Percentiles rank a stretch among this genome's conserved stretches.
These are phyloP conservation scores for Anthopleura xanthogrammica DNA, from an alignment of 92 coral and sea anemone species.

Conservation along the genomic window DNA sequence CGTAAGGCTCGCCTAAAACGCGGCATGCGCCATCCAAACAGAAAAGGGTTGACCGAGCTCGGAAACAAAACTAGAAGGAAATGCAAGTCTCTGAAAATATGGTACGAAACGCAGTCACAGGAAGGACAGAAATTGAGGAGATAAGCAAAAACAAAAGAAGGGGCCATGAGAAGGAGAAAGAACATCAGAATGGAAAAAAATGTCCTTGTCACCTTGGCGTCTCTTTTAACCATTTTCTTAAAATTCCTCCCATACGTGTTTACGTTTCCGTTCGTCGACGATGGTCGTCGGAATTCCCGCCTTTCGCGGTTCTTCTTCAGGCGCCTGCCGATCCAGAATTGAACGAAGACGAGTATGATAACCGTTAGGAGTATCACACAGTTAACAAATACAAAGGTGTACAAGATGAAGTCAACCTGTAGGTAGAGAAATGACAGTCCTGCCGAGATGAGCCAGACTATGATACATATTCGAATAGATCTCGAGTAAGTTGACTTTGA, in stretches of 20 bases:
- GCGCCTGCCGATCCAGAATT: constrained; percentile 44
- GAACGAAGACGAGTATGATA: constrained; percentile 45
- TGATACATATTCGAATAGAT: constrained; percentile 52
- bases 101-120: constrained; percentile 52
- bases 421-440: constrained; percentile 57
- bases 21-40: constrained; percentile 66
- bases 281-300: constrained; percentile 26
- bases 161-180: constrained; percentile 58
- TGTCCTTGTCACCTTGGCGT: constrained; percentile 54
- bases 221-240: constrained; percentile 39
- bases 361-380: constrained; percentile 58
- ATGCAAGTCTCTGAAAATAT: constrained; percentile 65
- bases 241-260: constrained; percentile 2
- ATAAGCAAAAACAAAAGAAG: constrained; percentile 63
- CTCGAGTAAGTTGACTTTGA: constrained; percentile 37
- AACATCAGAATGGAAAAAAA: constrained; percentile 51
- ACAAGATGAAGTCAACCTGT: constrained; percentile 67
- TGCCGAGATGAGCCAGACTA: constrained; percentile 60
- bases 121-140: constrained; percentile 59
- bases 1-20: constrained; percentile 62
- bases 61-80: constrained; percentile 63
- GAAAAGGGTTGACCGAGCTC: constrained; percentile 69
- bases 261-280: not conserved
- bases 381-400: constrained; percentile 70
- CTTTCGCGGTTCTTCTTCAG: constrained; percentile 52